Base-by-base conservation (phyloP, 2,888 invertebrate species). In the Salpingus planirostris region DNA sequence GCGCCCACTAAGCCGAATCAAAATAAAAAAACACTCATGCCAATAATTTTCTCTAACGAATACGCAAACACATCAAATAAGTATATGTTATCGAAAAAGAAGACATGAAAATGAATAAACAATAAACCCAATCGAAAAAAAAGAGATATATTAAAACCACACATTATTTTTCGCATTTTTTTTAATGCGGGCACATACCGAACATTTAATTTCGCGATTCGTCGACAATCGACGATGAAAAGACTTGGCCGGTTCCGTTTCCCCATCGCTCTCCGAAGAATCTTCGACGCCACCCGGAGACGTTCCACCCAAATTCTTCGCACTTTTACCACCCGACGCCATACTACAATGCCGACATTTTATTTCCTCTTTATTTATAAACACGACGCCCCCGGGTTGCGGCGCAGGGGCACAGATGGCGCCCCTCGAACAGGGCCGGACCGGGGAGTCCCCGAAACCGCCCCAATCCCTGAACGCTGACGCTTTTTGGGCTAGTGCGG, bases 191-290 rank as follows among this genome's bases (percentile, higher is more conserved):
- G 24, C 50, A 69, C 75, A 71, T 70, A 87, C 87, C 74, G 83
- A 73, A 66, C 78, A 76, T 63, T 81, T 84, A 61, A 83, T 78
- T 64, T 82, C 82, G 65, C 80, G 80, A 67, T 85, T 85, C 40
- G 85, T 87, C 39, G 87, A 87, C 60, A 87, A 74, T 55, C 84
- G 76, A 56, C 86, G 73, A 56, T 82, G 78, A 62, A 85, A 80
- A 49, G 77, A 76, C 60, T 72, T 74, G 46, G 80, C 83, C 53
- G 80, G 82, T 61, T 85, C 86, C 35, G 78, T 77, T 62, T 87
- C 87, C 64, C 78, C 81, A 62, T 88, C 88, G 66, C 87, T 87
- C 60, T 86, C 87, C 15, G 85, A 77, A 39, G 78, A 77, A 47
- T 78, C 78, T 47, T 76, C 78, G 40, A 47, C 52, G 31, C 31